Evolutionary conservation across 2,888 invertebrate species (phyloP), one percentile per base, ranked within the genome.

Genomic region (Parasteatoda lunata): DNA sequence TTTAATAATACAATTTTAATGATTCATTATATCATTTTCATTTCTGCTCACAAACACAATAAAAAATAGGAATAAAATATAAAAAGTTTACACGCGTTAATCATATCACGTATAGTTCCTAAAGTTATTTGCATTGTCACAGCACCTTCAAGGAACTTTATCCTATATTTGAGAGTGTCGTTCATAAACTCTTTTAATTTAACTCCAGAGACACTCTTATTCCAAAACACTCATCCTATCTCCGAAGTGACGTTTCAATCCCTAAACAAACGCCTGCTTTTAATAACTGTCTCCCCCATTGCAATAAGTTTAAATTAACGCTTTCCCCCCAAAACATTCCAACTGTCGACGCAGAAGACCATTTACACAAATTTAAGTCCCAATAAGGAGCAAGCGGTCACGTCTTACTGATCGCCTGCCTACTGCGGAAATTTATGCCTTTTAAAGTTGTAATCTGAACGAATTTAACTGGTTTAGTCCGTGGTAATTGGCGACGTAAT

Each of bases 301-400:
- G 59, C 30, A 59, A 13, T 59, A 59, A n/a, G 59, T 59, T 59
- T 59, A 59, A 59, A 59, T 59, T 59, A 59, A 59, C 9, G n/a
- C 8, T 9, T 59, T 2, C 30, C 11, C 59, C 9, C n/a, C 59
- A 13, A 13, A 59, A 59, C 59, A n/a, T 79, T 79, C 79, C 71
- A 64, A 71, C 71, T 79, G 79, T 79, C 79, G 71, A 15, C 52
- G 45, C 7, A 47, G n/a, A 5, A 15, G 48, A 51, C 69, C 51
- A 68, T 69, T 78, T 78, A 70, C 11, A 71, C 79, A 79, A 79
- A 79, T 79, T 79, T 79, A 79, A 79, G 54, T 59, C 59, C 51
- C 71, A 79, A 79, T 79, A 79, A 79, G n/a, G 71, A 59, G 59
- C 9, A 13, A n/a, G 59, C 11, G n/a, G 59, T 13, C 59, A 59